phyloP scores from a whole-genome alignment of 2,797 vertebrate species.

The Lithobates pipiens region DNA sequence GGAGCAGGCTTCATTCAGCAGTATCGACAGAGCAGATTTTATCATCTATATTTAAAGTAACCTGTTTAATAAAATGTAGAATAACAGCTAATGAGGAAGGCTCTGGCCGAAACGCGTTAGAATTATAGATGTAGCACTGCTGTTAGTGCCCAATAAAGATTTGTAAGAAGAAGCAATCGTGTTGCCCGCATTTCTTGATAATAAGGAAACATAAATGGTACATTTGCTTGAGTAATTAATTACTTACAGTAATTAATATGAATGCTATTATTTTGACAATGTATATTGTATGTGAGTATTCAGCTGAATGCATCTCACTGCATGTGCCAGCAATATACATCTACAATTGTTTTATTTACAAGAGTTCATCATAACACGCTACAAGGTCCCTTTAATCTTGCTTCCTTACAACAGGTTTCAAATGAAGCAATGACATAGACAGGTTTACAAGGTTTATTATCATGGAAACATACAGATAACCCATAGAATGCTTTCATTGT shows the following conservation, averaged over 20 bases:
- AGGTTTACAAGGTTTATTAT: conserved; percentile 57
- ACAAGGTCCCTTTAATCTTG: background rate
- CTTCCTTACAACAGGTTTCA: conserved; percentile 29
- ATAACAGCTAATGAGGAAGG: too few species aligned
- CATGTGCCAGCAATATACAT: background rate
- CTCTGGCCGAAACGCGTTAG: too few species aligned
- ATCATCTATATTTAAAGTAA: background rate
- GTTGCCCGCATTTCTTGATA: too few species aligned
- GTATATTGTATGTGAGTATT: background rate
- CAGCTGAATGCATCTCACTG: background rate
- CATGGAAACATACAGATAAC: conserved; percentile 55
- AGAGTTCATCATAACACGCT: background rate
- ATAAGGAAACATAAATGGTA: too few species aligned
- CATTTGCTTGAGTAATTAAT: too few species aligned
- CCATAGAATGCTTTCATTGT: conserved; percentile 13
- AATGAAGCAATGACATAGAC: background rate
- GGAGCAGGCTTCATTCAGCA: background rate
- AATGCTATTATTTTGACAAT: background rate
- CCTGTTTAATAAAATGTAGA: too few species aligned
- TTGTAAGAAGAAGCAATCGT: too few species aligned
- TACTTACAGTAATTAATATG: background rate
- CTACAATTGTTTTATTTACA: background rate
- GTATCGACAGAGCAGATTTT: background rate
- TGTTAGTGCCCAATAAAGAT: too few species aligned
- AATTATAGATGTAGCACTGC: too few species aligned